Percentiles rank a stretch among this genome's conserved stretches.
These are phyloP conservation scores for Neostethus bicornis DNA, from an alignment of 2,797 vertebrate species.

Conservation along the genomic window DNA sequence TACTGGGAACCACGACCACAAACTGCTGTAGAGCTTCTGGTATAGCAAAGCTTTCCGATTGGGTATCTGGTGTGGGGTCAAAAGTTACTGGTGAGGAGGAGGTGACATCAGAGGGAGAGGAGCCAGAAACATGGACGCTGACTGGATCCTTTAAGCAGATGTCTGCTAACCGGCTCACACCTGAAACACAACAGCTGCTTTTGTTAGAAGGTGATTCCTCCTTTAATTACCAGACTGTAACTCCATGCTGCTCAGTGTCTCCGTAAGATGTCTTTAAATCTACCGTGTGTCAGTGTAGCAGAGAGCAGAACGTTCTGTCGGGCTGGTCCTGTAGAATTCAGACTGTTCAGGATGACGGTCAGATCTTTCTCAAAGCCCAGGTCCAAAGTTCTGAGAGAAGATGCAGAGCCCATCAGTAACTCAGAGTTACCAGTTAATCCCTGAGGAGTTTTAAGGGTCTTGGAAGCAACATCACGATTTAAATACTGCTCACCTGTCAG, in stretches of 20 bases:
- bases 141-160: slow-evolving; percentile 88
- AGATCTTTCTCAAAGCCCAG: slow-evolving; percentile 95
- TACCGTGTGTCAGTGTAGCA: slow-evolving; percentile 89
- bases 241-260: too few species aligned
- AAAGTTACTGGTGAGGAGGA: not conserved
- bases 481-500: slow-evolving; percentile 84
- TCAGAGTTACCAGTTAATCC: too few species aligned
- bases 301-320: slow-evolving; percentile 93
- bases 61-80: slow-evolving; percentile 20
- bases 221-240: not conserved
- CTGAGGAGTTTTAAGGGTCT: too few species aligned
- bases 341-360: slow-evolving; percentile 87
- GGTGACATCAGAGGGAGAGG: slow-evolving; percentile 9
- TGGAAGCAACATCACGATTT: too few species aligned
- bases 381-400: slow-evolving; percentile 85
- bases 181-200: slow-evolving; percentile 62
- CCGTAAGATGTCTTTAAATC: too few species aligned
- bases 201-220: too few species aligned
- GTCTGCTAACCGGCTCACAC: slow-evolving; percentile 83
- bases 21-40: slow-evolving; percentile 87
- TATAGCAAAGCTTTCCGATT: slow-evolving; percentile 82
- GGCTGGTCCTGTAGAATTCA: slow-evolving; percentile 79
- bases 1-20: slow-evolving; percentile 89
- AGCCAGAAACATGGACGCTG: slow-evolving; percentile 80
- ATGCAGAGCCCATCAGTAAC: too few species aligned